Evolutionary conservation across 92 coral and sea anemone species (phyloP).

Genomic region (Parazoanthus darwini): DNA sequence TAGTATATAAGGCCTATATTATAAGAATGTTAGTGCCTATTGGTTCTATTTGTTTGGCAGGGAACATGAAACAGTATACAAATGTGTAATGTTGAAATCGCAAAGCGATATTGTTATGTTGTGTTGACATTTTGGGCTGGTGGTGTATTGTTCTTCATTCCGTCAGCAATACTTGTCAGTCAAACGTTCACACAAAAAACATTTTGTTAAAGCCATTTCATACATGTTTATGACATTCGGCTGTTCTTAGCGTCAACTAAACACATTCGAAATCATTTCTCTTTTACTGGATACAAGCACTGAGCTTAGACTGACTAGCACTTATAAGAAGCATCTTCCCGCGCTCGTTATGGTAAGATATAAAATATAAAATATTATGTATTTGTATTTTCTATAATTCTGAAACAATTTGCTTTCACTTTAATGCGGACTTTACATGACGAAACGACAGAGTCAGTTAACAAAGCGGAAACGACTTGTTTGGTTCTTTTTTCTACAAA

Average conservation of each 20-base stretch:
- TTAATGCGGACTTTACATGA: background rate
- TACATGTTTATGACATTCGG: background rate
- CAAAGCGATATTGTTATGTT: background rate
- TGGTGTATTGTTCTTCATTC: background rate
- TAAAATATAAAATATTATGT: too few species aligned
- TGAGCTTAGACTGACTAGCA: background rate
- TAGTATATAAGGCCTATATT: too few species aligned
- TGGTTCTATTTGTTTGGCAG: too few species aligned
- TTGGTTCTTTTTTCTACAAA: background rate
- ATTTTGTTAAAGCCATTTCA: background rate
- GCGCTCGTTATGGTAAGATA: background rate
- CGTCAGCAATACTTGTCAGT: background rate
- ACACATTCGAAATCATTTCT: background rate
- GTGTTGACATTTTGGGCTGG: constrained; percentile 28
- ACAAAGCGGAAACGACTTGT: background rate
- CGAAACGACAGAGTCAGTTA: background rate
- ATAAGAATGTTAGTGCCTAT: too few species aligned
- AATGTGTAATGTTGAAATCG: background rate
- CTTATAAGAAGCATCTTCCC: background rate
- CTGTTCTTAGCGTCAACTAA: background rate
- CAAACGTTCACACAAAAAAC: background rate
- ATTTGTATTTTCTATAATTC: background rate
- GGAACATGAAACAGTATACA: background rate
- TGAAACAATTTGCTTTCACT: background rate
- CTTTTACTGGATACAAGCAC: background rate